Conservation (phyloP, 2,888 invertebrate genomes). For the Sesamia inferens region DNA sequence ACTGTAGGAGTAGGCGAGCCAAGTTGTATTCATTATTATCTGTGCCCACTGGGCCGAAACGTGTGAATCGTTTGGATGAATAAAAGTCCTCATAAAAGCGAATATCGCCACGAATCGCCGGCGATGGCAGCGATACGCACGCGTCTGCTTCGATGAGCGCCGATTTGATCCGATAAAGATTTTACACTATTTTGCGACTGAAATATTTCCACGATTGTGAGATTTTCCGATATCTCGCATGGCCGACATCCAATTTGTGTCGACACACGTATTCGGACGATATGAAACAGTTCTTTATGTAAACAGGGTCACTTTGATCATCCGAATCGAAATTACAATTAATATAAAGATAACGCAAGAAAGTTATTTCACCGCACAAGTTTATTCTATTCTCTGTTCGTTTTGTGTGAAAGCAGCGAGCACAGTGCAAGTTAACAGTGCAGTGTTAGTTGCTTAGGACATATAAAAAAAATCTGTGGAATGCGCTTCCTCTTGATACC, state of each 20-base stretch:
- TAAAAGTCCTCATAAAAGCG: constrained; percentile 63
- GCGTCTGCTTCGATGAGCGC: constrained; percentile 60
- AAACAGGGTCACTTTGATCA: constrained; percentile 26
- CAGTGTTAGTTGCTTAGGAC: too few species aligned
- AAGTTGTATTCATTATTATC: constrained; percentile 65
- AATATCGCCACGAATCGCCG: constrained; percentile 62
- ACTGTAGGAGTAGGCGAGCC: constrained; percentile 42
- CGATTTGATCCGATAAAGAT: constrained; percentile 68
- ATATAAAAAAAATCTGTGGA: too few species aligned
- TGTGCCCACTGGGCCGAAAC: constrained; percentile 58
- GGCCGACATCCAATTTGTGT: constrained; percentile 47
- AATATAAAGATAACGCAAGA: not conserved
- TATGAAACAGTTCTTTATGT: constrained; percentile 39
- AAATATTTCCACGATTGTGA: constrained; percentile 62
- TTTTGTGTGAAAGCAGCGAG: not conserved
- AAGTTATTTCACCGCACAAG: not conserved
- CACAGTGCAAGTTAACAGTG: not conserved
- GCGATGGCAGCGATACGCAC: constrained; percentile 51
- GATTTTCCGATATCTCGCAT: constrained; percentile 58
- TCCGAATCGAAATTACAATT: not conserved
- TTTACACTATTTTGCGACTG: constrained; percentile 66
- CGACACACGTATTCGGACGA: constrained; percentile 42
- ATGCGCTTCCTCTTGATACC: too few species aligned
- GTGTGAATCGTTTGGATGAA: constrained; percentile 63
- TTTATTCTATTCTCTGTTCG: constrained; percentile 2